Evolutionary conservation across 2,888 invertebrate species (phyloP).

Genomic region (Laothoe populi): DNA sequence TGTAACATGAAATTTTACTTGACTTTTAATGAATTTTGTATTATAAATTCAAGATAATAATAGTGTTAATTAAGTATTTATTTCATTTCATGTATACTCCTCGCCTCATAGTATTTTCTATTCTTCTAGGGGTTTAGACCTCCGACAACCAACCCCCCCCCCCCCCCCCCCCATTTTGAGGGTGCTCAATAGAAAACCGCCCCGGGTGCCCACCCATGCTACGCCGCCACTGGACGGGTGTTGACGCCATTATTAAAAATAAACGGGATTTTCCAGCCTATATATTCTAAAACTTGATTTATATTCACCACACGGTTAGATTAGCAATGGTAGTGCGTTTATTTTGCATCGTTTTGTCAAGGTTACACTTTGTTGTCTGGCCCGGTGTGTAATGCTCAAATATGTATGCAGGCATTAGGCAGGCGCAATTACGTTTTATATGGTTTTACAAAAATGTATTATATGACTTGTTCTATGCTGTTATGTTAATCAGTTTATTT

Average conservation of each 20-base stretch:
- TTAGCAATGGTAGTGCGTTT: constrained; percentile 36
- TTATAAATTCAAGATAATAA: no score
- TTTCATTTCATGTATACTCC: no score
- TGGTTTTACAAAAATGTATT: background rate
- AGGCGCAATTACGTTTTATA: background rate
- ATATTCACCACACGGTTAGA: constrained; percentile 36
- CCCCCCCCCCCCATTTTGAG: no score
- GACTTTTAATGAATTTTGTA: no score
- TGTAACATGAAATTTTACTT: no score
- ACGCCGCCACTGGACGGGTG: constrained; percentile 22
- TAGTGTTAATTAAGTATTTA: no score
- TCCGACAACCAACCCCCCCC: no score
- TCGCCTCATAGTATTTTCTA: no score
- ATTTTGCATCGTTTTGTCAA: constrained; percentile 34
- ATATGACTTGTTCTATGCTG: background rate
- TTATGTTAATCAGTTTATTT: background rate
- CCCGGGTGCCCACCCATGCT: no score
- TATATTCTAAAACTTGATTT: constrained; percentile 38
- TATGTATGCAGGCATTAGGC: constrained; percentile 4
- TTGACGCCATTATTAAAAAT: constrained; percentile 42
- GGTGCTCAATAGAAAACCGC: no score
- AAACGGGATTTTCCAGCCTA: constrained; percentile 32
- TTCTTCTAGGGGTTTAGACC: no score
- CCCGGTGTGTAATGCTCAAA: constrained; percentile 28
- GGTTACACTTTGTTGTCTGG: constrained; percentile 39